Base-by-base conservation (phyloP, 2,113 vertebrate species). In the Nannobrachium achirus region DNA sequence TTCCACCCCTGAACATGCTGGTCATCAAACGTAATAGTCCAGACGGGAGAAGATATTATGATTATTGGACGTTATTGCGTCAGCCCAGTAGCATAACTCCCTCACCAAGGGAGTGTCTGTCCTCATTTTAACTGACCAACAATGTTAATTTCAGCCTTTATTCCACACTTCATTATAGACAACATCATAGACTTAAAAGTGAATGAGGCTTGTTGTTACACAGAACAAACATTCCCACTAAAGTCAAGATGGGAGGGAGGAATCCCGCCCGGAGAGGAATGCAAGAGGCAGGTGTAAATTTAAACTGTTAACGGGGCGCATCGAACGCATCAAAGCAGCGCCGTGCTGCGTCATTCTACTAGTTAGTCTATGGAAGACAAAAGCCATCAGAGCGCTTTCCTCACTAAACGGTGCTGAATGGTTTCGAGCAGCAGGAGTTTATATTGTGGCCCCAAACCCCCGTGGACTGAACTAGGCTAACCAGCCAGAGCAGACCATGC, bases 261-360 rank as follows among this genome's bases (percentile, higher is more conserved):
- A 40, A 55, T 80, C 83, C 74, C 72, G 60, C 81, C 79, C 0
- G 14, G 42, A 64, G 15, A 13, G 88, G 87, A 90, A 88, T 88
- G 83, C 69, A 14, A 13, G 67, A 74, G 80, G 80, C 89, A 91
- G 90, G 90, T 92, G 89, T 91, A 88, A 83, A 83, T 86, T 80
- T 84, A 85, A 88, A 73, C 73, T 72, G 81, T 88, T 91, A 92
- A 92, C 85, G 90, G 89, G 85, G 63, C 86, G 80, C 81, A 69
- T 89, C 89, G 87, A 82, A 89, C 62, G 82, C 82, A 76, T 90
- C 85, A 89, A 89, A 89, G 87, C 45, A 69, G 53, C 72, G 8
- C 39, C 87, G 67, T 85, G 87, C 83, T 84, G 88, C 56, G 81
- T 83, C 58, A 42, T 87, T 78, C 68, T 78, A 18, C 75, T 80